Base-by-base conservation (phyloP, 2,888 invertebrate genomes). In the Lasioglossum oenotherae region DNA sequence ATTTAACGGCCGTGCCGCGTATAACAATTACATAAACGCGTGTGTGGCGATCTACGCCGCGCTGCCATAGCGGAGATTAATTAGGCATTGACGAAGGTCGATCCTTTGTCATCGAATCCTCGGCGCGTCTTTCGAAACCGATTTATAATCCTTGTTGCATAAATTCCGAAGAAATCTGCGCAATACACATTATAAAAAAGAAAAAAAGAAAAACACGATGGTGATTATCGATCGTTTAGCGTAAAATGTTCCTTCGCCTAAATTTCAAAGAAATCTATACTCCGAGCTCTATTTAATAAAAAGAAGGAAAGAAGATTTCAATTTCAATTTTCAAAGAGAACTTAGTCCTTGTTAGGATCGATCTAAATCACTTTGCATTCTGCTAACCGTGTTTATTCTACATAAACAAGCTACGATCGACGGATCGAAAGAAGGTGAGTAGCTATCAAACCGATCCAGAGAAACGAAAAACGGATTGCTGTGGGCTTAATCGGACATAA, bases 381-480 rank as follows among this genome's bases (percentile, higher is more conserved):
- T 92, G 93, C 93, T 95, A 95, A 94, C 93, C 84, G 88, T 93
- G 92, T 94, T 88, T 94, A 94, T 95, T 94, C 92, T 91, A 93
- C 77, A 92, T 92, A 91, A 93, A 95, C 95, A 95, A 95, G 95
- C 95, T 95, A 94, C 95, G 95, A 93, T 95, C 94, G 76, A 95
- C 95, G 95, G 95, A 95, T 94, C 94, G 94, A 92, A 94, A 86
- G 87, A 93, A 92, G 94, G 95, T 95, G 93, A 95, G 95, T 95
- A 93, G 84, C 67, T 86, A 80, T 41, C 44, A 71, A 38, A 67
- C 19, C 57, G 79, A 67, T 81, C 80, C 71, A 46, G 67, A 67
- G 67, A 81, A 71, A 83, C 75, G 71, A 46, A 67, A n/a, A 49
- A 64, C n/a, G 87, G 74, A 87, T 85, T 81, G 31, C 64, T 46